Percentiles rank a stretch among this genome's conserved stretches.
Conservation (phyloP, 2,113 vertebrate species). For the Neolamprologus fasciatus region DNA sequence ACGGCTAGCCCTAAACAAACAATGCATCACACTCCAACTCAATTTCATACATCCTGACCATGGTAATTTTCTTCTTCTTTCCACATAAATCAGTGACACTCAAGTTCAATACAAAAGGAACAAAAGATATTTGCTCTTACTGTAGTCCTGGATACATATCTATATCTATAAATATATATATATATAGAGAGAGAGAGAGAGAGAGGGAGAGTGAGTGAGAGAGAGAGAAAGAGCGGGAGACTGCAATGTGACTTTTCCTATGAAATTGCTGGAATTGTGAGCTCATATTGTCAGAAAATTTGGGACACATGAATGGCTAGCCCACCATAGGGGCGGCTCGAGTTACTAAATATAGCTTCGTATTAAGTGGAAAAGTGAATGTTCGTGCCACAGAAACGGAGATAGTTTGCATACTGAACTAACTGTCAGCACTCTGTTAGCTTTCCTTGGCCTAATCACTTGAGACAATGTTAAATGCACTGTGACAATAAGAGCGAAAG, state of each 20-base stretch:
- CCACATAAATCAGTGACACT: slow-evolving; percentile 60
- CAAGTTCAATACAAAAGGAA: slow-evolving; percentile 14
- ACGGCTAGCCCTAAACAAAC: slow-evolving; percentile 57
- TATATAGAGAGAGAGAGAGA: background rate
- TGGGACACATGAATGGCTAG: background rate
- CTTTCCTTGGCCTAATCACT: slow-evolving; percentile 17
- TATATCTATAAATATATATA: background rate
- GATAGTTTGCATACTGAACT: slow-evolving; percentile 19
- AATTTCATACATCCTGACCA: slow-evolving; percentile 67
- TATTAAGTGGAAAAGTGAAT: background rate
- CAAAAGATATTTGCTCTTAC: background rate
- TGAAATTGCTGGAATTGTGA: background rate
- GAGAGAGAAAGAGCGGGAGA: rapidly evolving
- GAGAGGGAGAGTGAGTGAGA: rapidly evolving
- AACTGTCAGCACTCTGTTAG: background rate
- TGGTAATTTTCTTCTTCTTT: slow-evolving; percentile 51
- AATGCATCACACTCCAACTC: slow-evolving; percentile 66
- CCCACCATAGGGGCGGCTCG: background rate
- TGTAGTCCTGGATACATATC: background rate
- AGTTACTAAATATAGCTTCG: background rate
- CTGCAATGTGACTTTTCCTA: background rate
- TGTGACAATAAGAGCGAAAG: background rate
- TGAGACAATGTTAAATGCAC: slow-evolving; percentile 12
- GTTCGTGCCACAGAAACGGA: background rate
- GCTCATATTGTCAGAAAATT: background rate